Evolutionary conservation across 30 jellyfish, hydroid and myxozoan species (phyloP).

Genomic region (Cassiopea andromeda): DNA sequence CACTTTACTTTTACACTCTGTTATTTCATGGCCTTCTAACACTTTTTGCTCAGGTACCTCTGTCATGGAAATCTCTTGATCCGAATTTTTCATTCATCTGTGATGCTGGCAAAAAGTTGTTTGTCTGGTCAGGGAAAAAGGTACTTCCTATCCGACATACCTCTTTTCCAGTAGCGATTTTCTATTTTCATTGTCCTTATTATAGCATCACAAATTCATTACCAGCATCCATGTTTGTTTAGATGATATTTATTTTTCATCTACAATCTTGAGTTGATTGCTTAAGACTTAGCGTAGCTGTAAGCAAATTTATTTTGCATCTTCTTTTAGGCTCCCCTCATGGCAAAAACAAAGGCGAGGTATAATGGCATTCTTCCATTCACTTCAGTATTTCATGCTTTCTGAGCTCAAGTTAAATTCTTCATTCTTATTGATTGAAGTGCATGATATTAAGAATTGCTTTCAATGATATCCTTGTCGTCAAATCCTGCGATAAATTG

Average conservation of each 20-base stretch:
- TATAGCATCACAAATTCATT: too few species aligned
- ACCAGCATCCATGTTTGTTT: too few species aligned
- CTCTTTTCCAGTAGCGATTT: not conserved
- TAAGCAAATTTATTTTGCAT: too few species aligned
- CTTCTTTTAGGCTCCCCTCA: constrained; percentile 82
- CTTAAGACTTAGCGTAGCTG: too few species aligned
- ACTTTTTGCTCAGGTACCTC: constrained; percentile 67
- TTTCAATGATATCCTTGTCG: too few species aligned
- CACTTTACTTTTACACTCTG: not conserved
- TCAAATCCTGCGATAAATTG: too few species aligned
- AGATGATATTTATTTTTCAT: too few species aligned
- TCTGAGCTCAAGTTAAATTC: not conserved
- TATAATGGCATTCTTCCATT: constrained; percentile 11
- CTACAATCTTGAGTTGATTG: too few species aligned
- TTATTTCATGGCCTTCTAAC: not conserved
- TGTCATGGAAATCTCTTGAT: constrained; percentile 91
- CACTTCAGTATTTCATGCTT: not conserved
- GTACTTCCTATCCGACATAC: constrained; percentile 6
- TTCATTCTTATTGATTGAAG: too few species aligned
- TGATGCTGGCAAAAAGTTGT: constrained; percentile 93
- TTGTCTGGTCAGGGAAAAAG: constrained; percentile 98
- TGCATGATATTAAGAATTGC: too few species aligned
- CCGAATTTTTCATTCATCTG: constrained; percentile 93
- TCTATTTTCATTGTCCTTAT: too few species aligned
- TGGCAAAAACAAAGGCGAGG: constrained; percentile 97